Base-by-base conservation (phyloP, 2,113 vertebrate species). In the Colius striatus region DNA sequence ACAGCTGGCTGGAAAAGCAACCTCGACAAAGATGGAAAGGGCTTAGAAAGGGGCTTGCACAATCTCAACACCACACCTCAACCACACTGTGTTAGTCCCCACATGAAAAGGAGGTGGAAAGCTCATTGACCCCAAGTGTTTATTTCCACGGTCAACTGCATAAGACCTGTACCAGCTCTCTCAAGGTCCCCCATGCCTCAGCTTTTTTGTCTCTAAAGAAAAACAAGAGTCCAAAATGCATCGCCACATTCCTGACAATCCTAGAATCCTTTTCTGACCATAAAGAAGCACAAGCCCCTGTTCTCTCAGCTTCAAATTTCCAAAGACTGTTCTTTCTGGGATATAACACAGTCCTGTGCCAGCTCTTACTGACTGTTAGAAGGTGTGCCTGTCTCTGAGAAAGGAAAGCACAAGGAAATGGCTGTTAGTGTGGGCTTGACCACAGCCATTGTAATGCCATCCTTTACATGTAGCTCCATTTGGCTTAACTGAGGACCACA, bases 61-160 rank as follows among this genome's bases (percentile, higher is more conserved):
- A 30, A n/a, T n/a, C 77, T 54, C 27, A 34, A 23, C 11, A 45
- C 15, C 26, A n/a, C 65, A 30, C 7, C 32, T 57, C 25, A 83
- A 45, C 13, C 2, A 2, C 0, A 0, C n/a, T 2, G 1, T 22
- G 54, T 50, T n/a, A 87, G 68, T 23, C 21, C 34, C 36, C 34
- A 21, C 3, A 9, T 16, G 48, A 43, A 58, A 47, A 67, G 63
- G 21, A 77, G 6, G 6, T 26, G 10, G 32, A 47, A 87, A 74
- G 13, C 1, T 1, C 43, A 62, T 3, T 13, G 19, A 70, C 5
- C 9, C 13, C 30, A 70, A n/a, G 38, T 13, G 60, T 55, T 72
- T 25, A 20, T 51, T 72, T 76, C 21, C 34, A 55, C 80, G 21
- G 20, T 61, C 29, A 41, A 23, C 43, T 22, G 12, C 0, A 0